A percentile compares a stretch with the other conserved stretches of the same genome.
These are phyloP conservation scores for Lepidotrigona ventralis DNA, from an alignment of 1,140 invertebrate species.

Conservation along the genomic window DNA sequence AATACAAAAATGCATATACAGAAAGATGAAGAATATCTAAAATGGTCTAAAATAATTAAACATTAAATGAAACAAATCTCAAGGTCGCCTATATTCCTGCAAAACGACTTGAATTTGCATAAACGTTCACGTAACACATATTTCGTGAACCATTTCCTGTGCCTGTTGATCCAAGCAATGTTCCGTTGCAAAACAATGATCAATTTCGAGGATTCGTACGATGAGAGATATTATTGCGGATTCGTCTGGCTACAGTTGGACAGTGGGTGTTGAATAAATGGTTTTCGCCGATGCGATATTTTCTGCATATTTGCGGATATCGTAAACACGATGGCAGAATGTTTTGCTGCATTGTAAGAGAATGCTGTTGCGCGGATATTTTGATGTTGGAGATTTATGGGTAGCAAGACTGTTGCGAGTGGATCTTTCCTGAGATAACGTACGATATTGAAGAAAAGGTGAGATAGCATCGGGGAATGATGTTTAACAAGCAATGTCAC, in stretches of 20 bases:
- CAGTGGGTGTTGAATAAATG: conserved; percentile 7
- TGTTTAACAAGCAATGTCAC: neutral
- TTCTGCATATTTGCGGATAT: neutral
- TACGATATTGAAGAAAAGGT: neutral
- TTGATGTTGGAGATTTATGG: neutral
- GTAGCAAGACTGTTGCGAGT: neutral
- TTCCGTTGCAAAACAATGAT: neutral
- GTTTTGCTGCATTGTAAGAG: neutral
- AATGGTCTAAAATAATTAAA: no score
- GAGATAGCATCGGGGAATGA: neutral
- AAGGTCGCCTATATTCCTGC: no score
- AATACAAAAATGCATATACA: no score
- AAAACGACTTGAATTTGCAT: no score
- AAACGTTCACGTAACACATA: neutral
- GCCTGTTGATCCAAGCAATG: no score
- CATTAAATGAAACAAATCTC: no score
- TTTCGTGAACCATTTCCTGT: no score
- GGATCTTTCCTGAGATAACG: neutral
- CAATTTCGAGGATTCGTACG: neutral
- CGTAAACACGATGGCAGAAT: neutral
- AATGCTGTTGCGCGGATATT: neutral
- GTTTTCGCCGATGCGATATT: neutral
- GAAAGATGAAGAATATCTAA: no score
- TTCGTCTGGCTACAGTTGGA: neutral
- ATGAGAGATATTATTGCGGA: neutral